Base-by-base conservation (phyloP, 1,140 invertebrate species). In the Aphelinus certus region DNA sequence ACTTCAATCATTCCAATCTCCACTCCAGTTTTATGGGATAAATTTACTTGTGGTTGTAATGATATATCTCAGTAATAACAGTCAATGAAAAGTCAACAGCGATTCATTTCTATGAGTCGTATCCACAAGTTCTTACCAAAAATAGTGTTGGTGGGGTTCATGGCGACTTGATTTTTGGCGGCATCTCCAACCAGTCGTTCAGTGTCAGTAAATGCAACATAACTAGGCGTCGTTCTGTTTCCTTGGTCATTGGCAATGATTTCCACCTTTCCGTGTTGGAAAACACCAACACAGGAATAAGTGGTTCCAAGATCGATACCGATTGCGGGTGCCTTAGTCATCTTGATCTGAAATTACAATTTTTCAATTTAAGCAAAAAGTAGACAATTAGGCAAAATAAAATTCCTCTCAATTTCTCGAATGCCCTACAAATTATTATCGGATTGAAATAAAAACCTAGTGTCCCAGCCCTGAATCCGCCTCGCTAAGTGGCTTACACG, bases 201-300 rank as follows among this genome's bases (percentile, higher is more conserved):
- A 0, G 93, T 92, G 63, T 97, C 95, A 1, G 93, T 96, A 86
- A 98, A 98, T 3, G 95, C 96, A 9, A 98, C 96, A 84, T 96
- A 97, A 69, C 93, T 94, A 2, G 95, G 95, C 26, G 95, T 97
- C 10, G 95, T 97, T 72, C 95, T 89, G 84, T 97, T 96, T 56
- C 96, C 96, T 85, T 97, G 95, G 80, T 97, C 95, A 80, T 97
- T 97, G 57, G 95, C 94, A 65, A 97, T 97, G 79, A 97, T 97
- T 83, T 97, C 95, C 5, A 97, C 95, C 83, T 95, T 94, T 51
- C 95, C 94, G 82, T 96, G 90, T 80, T 94, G 92, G 82, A 93
- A 95, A 1, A 95, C 93, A 60, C 92, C 94, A 3, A 95, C 94
- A 80, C 94, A 94, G 4, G 93, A 94, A 81, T 93, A 94, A 2